Evolutionary conservation across 2,797 vertebrate genomes (phyloP).

Genomic region (Propithecus perrieri): DNA sequence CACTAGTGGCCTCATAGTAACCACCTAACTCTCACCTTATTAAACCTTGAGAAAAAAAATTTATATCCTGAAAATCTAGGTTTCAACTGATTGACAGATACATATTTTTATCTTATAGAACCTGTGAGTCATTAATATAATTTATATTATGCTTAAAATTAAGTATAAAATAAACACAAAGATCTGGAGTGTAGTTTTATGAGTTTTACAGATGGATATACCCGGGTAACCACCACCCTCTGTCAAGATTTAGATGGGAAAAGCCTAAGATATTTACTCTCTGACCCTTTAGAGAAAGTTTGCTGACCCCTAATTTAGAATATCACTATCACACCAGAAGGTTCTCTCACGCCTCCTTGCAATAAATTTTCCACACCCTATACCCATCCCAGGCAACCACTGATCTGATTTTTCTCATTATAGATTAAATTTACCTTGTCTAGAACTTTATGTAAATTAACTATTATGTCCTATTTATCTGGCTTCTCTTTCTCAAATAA

Average conservation of each 20-base stretch:
- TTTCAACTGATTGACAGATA: constrained; percentile 6
- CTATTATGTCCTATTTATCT: background rate
- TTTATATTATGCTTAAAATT: constrained; percentile 44
- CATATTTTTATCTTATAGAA: constrained; percentile 44
- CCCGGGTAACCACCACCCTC: background rate
- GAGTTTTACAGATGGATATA: background rate
- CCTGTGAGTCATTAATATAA: constrained; percentile 44
- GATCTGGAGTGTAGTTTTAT: background rate
- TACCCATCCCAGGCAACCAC: background rate
- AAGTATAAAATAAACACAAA: constrained; percentile 49
- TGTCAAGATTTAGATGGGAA: background rate
- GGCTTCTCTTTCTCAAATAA: background rate
- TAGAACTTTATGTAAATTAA: background rate
- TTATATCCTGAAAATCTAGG: constrained; percentile 15
- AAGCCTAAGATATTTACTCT: background rate
- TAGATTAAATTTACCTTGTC: background rate
- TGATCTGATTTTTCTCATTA: background rate
- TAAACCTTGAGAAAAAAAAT: constrained; percentile 46
- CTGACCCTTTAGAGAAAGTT: background rate
- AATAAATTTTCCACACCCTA: background rate
- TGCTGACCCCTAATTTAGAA: background rate
- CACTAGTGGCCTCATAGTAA: background rate
- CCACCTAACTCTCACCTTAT: background rate
- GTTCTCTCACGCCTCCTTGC: background rate
- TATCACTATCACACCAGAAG: background rate